A percentile compares a stretch with the other conserved stretches of the same genome.
These are phyloP conservation scores for Latheticus oryzae DNA, from an alignment of 2,888 invertebrate species.

Conservation along the genomic window DNA sequence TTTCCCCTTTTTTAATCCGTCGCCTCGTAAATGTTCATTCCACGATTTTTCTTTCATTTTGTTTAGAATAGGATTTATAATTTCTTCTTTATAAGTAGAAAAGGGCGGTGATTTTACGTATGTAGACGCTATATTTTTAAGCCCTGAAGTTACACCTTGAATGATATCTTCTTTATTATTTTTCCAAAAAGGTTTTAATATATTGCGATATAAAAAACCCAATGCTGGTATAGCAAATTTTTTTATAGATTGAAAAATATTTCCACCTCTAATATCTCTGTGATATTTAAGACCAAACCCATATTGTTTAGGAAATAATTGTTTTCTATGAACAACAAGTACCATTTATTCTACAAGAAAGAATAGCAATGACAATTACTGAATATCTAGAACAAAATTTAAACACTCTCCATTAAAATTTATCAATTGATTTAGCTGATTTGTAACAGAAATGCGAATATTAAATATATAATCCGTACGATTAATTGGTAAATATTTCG, in stretches of 20 bases:
- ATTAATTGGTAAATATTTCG: conserved; percentile 20
- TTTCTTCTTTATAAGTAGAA: background rate
- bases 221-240: conserved; percentile 10
- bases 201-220: conserved; percentile 25
- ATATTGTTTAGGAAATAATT: conserved; percentile 19
- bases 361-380: conserved; percentile 12
- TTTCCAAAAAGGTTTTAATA: conserved; percentile 28
- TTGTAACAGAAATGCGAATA: conserved; percentile 20
- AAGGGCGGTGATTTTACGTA: conserved; percentile 4
- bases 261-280: conserved; percentile 14
- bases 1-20: conserved; percentile 1
- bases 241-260: conserved; percentile 18
- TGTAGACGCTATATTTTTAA: conserved; percentile 28
- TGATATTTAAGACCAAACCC: conserved; percentile 24
- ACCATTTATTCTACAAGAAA: conserved; percentile 10
- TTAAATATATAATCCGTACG: conserved; percentile 14
- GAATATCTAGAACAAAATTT: conserved; percentile 22
- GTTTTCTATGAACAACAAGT: conserved; percentile 12
- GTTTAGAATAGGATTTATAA: conserved; percentile 2
- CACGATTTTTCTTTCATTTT: conserved; percentile 33
- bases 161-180: conserved; percentile 21
- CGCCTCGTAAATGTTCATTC: conserved; percentile 23
- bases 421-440: conserved; percentile 22
- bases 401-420: conserved; percentile 13
- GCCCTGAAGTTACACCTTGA: conserved; percentile 22